Conservation (phyloP, 2,888 invertebrate species). For the Criorhina ranunculi region DNA sequence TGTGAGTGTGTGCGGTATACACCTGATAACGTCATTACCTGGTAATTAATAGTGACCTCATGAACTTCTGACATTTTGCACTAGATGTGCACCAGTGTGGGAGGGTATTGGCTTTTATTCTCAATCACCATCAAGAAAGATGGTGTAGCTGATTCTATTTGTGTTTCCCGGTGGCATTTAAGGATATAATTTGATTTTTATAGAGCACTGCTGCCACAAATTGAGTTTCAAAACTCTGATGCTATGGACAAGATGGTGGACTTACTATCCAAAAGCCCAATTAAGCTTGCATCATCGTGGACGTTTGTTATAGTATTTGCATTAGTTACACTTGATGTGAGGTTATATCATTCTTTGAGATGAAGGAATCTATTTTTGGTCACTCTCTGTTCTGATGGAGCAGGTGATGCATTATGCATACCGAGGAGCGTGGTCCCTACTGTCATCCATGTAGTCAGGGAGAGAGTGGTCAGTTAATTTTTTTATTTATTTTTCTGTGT, state of each 20-base stretch:
- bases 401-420: no score
- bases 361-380: no score
- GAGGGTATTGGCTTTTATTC: constrained; percentile 9
- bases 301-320: neutral
- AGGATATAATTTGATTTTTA: constrained; percentile 68
- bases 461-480: no score
- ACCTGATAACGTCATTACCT: constrained; percentile 72
- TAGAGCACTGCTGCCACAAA: constrained; percentile 49
- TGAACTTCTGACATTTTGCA: constrained; percentile 72
- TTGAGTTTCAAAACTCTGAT: constrained; percentile 45
- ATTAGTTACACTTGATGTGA: constrained; percentile 12
- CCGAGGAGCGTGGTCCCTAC: no score
- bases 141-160: constrained; percentile 65
- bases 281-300: constrained; percentile 16
- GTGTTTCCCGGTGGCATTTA: constrained; percentile 63
- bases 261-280: no score
- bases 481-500: no score
- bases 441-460: no score
- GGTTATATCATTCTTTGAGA: neutral
- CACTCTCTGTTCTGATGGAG: no score
- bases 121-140: neutral
- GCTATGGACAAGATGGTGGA: constrained; percentile 3
- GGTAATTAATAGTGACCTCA: constrained; percentile 74
- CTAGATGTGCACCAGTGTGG: neutral
- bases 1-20: constrained; percentile 10